Percentiles rank a stretch among this genome's conserved stretches.
Evolutionary conservation across 2,888 invertebrate species (phyloP).

Genomic region (Loripinus fragilis): DNA sequence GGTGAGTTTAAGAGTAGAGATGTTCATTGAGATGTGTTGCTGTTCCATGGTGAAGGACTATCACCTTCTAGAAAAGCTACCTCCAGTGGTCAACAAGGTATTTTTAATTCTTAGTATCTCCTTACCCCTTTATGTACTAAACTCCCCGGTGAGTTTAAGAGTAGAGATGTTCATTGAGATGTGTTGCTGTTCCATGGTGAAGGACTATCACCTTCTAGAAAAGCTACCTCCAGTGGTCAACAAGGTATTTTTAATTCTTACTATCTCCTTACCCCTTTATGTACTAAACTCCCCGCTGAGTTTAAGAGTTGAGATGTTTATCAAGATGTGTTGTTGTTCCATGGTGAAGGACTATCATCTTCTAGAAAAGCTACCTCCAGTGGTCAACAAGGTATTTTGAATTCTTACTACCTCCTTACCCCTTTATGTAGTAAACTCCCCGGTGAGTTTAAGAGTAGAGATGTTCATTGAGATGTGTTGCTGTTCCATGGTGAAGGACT

Average conservation of each 20-base stretch:
- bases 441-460: background rate
- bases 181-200: constrained; percentile 50
- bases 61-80: constrained; percentile 41
- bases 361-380: constrained; percentile 39
- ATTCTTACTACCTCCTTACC: no score
- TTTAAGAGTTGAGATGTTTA: constrained; percentile 16
- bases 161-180: constrained; percentile 39
- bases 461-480: constrained; percentile 52
- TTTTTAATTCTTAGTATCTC: no score
- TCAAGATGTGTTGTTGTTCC: constrained; percentile 50
- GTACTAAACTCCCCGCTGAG: background rate
- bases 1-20: background rate
- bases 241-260: no score
- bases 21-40: constrained; percentile 52
- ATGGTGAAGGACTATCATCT: constrained; percentile 50
- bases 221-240: constrained; percentile 35
- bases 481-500: constrained; percentile 49
- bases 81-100: constrained; percentile 42
- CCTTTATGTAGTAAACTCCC: no score
- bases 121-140: no score
- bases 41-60: constrained; percentile 52
- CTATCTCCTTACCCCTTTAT: no score
- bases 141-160: background rate
- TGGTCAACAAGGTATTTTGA: constrained; percentile 46
- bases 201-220: constrained; percentile 43